Evolutionary conservation across 2,113 vertebrate species (phyloP).

Genomic region (Caretta caretta): DNA sequence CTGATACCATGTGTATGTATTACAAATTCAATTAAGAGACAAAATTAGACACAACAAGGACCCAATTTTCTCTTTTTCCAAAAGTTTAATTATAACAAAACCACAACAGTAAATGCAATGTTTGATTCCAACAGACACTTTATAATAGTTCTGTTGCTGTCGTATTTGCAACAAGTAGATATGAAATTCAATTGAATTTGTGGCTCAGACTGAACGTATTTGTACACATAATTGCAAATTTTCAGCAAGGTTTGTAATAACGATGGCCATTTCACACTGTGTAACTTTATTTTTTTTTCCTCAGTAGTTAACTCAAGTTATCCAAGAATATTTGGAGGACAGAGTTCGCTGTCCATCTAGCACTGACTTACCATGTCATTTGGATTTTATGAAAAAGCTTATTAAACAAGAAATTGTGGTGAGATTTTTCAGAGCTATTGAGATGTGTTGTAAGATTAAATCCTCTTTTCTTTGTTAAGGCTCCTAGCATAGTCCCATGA

Average conservation of each 20-base stretch:
- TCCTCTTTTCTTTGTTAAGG: neutral
- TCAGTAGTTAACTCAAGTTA: neutral
- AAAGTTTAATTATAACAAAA: constrained; percentile 1
- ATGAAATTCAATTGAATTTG: neutral
- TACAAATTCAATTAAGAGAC: constrained; percentile 1
- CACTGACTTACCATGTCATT: neutral
- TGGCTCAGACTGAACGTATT: neutral
- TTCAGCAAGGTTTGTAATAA: constrained; percentile 12
- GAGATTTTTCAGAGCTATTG: neutral
- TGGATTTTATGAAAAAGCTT: neutral
- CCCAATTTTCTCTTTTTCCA: neutral
- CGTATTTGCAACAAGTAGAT: neutral
- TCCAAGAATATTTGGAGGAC: neutral
- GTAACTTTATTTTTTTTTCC: neutral
- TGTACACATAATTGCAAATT: neutral
- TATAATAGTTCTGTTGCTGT: neutral
- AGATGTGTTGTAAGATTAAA: neutral
- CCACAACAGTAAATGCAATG: neutral
- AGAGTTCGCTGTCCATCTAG: neutral
- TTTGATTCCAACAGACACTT: constrained; percentile 4
- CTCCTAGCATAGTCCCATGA: neutral
- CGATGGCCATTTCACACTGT: neutral
- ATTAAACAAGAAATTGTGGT: neutral
- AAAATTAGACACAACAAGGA: neutral
- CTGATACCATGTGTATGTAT: neutral